Base-by-base conservation (phyloP, 2,888 invertebrate genomes). In the Drosophila falleni region DNA sequence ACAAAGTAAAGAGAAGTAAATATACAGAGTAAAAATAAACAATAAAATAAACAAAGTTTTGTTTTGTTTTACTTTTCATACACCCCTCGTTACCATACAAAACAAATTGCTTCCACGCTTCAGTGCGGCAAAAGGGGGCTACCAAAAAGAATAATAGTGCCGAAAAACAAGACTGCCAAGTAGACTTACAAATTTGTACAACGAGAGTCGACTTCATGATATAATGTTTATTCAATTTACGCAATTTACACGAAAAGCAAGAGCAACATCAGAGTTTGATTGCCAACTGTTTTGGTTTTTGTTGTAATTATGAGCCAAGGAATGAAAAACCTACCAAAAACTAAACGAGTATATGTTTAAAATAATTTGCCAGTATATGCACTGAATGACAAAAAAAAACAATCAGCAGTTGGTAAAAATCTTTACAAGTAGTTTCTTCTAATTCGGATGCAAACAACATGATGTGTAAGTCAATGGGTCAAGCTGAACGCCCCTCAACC, bases 171-270 rank as follows among this genome's bases (percentile, higher is more conserved):
- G 64, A 51, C 78, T 72, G 49, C 66, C 65, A 63, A 72, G 61
- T 58, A 64, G 73, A 80, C 80, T 73, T 76, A 81, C 72, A 86
- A 86, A 81, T 81, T 78, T 85, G 69, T 74, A 79, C 50, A 64
- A 44, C 71, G 15, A 65, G 39, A 63, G 63, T 63, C 83, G 50
- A 51, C 65, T 73, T 55, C 80, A 63, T 42, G 87, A 81, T 84
- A 89, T 81, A 80, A 87, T 87, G 73, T 79, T 82, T 84, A 87
- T 80, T 77, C 82, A 88, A 87, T 88, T 88, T 88, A 90, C 88
- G 88, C 88, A 88, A 88, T 90, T 89, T 85, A 66, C 74, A 76
- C 67, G 44, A 44, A 61, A 59, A 69, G 60, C 63, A 72, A 72
- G 50, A 53, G 53, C 42, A 70, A 58, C 44, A 70, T 6, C 29